Percentiles rank a stretch among this genome's conserved stretches.
phyloP scores from a whole-genome alignment of 2,113 vertebrate genomes.

The Hucho hucho region DNA sequence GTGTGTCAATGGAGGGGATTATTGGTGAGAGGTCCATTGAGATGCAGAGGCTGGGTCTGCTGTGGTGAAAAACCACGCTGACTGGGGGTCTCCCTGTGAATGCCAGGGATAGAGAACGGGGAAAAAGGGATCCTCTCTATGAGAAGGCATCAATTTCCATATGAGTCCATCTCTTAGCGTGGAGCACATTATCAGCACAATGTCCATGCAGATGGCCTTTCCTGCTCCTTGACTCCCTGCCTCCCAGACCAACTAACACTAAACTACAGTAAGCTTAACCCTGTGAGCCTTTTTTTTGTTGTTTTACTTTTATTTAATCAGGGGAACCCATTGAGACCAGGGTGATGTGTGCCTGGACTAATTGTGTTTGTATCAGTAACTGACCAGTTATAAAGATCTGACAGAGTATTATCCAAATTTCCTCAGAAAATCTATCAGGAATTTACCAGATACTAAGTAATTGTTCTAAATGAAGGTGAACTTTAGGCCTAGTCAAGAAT shows the following conservation, averaged over 20 bases:
- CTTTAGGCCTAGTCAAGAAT: not conserved
- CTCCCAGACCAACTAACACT: no score
- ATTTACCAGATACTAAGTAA: not conserved
- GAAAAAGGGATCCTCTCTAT: constrained; percentile 46
- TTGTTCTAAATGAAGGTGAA: not conserved
- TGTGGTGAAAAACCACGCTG: no score
- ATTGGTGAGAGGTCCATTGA: constrained; percentile 48
- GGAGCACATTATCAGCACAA: constrained; percentile 63
- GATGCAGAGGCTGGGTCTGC: constrained; percentile 33
- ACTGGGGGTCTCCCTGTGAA: no score
- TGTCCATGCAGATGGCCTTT: constrained; percentile 57
- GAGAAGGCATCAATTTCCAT: constrained; percentile 62
- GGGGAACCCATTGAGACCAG: no score
- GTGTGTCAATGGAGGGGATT: constrained; percentile 27
- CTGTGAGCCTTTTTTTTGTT: no score
- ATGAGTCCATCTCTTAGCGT: constrained; percentile 44
- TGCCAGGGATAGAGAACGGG: constrained; percentile 4
- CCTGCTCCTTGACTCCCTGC: constrained; percentile 18
- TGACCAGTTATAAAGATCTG: not conserved
- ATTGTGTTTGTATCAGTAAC: not conserved
- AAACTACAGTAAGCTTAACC: no score
- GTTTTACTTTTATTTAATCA: no score
- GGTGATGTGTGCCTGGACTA: not conserved
- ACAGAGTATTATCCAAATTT: not conserved
- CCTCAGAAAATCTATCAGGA: not conserved